These are phyloP conservation scores for Drosophila kurseongensis DNA, from an alignment of 1,140 invertebrate genomes.

Conservation along the genomic window DNA sequence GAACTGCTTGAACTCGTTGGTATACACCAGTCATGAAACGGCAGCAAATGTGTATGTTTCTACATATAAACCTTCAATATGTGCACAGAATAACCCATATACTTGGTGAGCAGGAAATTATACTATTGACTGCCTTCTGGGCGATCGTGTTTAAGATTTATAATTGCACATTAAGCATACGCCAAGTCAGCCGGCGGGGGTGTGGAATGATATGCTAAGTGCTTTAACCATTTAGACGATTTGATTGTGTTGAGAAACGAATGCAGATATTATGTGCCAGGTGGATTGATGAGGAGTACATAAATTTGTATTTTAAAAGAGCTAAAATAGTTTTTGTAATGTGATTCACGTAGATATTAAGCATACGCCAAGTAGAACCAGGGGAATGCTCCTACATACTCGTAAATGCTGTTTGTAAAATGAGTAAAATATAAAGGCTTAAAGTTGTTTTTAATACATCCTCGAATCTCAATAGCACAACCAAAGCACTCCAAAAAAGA, in stretches of 20 bases:
- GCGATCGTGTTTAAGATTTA: conserved; percentile 54
- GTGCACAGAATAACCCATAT: conserved; percentile 15
- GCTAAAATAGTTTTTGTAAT: background rate
- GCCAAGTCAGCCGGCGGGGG: conserved; percentile 25
- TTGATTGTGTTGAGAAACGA: background rate
- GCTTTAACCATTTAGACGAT: background rate
- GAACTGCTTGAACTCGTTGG: conserved; percentile 75
- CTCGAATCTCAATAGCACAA: background rate
- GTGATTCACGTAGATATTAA: background rate
- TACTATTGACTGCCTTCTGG: conserved; percentile 49
- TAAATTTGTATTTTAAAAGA: background rate
- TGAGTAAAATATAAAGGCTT: background rate
- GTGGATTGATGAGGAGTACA: background rate
- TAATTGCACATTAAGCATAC: conserved; percentile 57
- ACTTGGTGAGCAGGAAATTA: conserved; percentile 51
- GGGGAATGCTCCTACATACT: too few relatives aligned
- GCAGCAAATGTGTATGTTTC: conserved; percentile 26
- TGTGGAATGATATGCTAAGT: conserved; percentile 3
- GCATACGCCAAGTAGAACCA: conserved; percentile 9
- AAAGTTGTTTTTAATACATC: background rate
- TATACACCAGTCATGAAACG: conserved; percentile 31
- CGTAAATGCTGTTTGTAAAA: too few relatives aligned
- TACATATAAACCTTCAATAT: conserved; percentile 21
- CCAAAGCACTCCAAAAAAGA: conserved; percentile 2
- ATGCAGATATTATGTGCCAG: conserved; percentile 1